Evolutionary conservation across 2,113 vertebrate genomes (phyloP).

Genomic region (Ophiodon elongatus): DNA sequence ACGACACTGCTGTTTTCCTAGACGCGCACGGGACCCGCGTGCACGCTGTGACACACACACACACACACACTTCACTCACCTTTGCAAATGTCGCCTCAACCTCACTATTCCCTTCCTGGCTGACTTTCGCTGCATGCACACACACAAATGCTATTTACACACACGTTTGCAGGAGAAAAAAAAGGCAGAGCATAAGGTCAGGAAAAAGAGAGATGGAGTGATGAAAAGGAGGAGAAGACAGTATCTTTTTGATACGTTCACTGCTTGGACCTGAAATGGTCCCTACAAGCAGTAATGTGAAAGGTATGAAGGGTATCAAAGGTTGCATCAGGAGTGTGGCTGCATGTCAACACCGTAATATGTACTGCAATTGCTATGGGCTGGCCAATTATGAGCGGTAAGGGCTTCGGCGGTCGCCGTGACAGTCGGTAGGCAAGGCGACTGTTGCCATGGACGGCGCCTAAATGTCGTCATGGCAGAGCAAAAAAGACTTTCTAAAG

Average conservation of each 20-base stretch:
- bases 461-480: slow-evolving; percentile 52
- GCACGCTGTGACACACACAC: neutral
- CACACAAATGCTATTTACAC: neutral
- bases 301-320: neutral
- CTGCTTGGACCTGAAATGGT: neutral
- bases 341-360: slow-evolving; percentile 27
- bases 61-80: slow-evolving; percentile 14
- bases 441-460: slow-evolving; percentile 76
- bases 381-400: slow-evolving; percentile 46
- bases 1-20: slow-evolving; percentile 43
- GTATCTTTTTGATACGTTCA: too few species aligned
- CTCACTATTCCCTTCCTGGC: slow-evolving; percentile 8
- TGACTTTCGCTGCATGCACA: neutral
- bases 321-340: slow-evolving; percentile 6
- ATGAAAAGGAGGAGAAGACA: neutral
- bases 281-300: neutral
- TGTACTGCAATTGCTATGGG: slow-evolving; percentile 37
- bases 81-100: slow-evolving; percentile 51
- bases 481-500: slow-evolving; percentile 56
- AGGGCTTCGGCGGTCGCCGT: slow-evolving; percentile 27
- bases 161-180: neutral
- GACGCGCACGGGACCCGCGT: neutral
- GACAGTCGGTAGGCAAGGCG: slow-evolving; percentile 52
- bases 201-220: neutral
- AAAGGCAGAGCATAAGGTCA: neutral